Conservation (phyloP, 2,797 vertebrate species). For the Triplophysa bombifrons region DNA sequence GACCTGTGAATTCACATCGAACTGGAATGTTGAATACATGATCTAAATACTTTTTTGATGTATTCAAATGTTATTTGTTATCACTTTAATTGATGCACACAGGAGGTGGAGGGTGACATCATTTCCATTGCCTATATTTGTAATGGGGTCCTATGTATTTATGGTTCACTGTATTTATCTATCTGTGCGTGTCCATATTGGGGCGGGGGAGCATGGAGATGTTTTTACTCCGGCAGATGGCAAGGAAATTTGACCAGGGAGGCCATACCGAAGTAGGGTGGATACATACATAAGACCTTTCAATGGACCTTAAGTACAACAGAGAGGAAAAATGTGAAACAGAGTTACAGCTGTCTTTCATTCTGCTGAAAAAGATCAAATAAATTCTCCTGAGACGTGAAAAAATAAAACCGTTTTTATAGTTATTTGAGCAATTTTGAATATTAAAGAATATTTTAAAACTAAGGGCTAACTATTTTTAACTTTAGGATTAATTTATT, state of each 20-base stretch:
- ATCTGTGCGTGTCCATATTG: background rate
- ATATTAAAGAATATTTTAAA: too few relatives aligned
- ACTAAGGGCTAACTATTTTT: too few relatives aligned
- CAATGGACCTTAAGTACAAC: background rate
- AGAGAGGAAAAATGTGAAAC: background rate
- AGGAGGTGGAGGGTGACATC: background rate
- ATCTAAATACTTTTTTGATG: too few relatives aligned
- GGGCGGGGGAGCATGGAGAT: background rate
- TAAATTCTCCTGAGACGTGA: too few relatives aligned
- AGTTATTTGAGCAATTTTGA: too few relatives aligned
- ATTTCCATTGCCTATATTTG: background rate
- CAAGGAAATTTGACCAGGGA: constrained; percentile 17
- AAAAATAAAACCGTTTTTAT: too few relatives aligned
- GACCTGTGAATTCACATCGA: background rate
- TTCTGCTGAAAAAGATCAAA: background rate
- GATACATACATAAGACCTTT: constrained; percentile 9
- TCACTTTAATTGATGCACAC: background rate
- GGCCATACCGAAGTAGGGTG: constrained; percentile 2
- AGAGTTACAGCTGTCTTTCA: too few relatives aligned
- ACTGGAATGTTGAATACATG: too few relatives aligned
- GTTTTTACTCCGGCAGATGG: constrained; percentile 37
- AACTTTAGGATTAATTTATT: too few relatives aligned
- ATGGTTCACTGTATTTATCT: background rate
- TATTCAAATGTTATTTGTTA: too few relatives aligned
- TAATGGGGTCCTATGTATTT: background rate